A percentile compares a stretch with the other conserved stretches of the same genome.
Conservation (phyloP, 1,140 invertebrate species). For the Pseudomyrmex pallidus region DNA sequence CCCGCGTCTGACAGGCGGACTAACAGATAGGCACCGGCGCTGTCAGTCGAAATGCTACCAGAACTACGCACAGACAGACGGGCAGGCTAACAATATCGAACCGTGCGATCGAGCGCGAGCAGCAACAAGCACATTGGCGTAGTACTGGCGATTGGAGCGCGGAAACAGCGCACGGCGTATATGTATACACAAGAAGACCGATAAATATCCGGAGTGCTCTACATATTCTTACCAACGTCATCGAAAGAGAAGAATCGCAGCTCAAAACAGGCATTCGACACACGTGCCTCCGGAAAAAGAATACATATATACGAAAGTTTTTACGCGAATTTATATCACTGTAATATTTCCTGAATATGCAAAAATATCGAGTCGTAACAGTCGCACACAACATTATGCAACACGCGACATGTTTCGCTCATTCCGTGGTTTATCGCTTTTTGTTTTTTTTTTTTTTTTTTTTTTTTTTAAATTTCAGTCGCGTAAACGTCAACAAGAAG, state of each 20-base stretch:
- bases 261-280: background rate
- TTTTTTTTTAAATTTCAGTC: background rate
- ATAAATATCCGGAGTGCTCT: constrained; percentile 12
- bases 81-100: constrained; percentile 28
- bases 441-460: background rate
- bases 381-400: background rate
- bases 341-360: too few species aligned
- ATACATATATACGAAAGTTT: background rate
- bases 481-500: constrained; percentile 35
- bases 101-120: background rate
- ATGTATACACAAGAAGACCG: background rate
- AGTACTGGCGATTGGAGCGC: background rate
- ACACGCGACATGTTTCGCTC: background rate
- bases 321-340: too few species aligned
- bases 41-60: constrained; percentile 54
- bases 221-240: background rate
- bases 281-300: background rate
- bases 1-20: constrained; percentile 39
- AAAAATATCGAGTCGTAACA: too few species aligned
- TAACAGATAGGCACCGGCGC: constrained; percentile 32
- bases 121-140: background rate
- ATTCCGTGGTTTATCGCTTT: too few species aligned
- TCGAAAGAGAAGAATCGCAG: background rate
- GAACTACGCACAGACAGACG: constrained; percentile 26
- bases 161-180: background rate